A percentile compares a stretch with the other conserved stretches of the same genome.
phyloP scores from a whole-genome alignment of 2,113 vertebrate genomes.

The Siniperca chuatsi region DNA sequence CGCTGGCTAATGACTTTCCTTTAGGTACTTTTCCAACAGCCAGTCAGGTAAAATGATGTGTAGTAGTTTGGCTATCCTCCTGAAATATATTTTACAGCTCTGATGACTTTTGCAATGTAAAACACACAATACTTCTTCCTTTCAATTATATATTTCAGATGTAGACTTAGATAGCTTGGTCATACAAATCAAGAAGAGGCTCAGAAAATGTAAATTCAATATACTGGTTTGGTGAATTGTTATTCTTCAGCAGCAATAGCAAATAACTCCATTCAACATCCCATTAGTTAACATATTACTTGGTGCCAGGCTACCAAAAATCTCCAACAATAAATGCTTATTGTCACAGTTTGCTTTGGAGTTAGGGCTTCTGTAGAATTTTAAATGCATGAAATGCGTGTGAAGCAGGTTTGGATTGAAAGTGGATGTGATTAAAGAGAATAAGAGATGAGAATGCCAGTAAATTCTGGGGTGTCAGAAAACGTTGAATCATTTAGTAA shows the following conservation, averaged over 20 bases:
- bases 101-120: slow-evolving; percentile 29
- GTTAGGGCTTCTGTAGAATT: slow-evolving; percentile 56
- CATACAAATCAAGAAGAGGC: slow-evolving; percentile 44
- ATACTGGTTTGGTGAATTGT: slow-evolving; percentile 46
- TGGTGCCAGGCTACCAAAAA: slow-evolving; percentile 50
- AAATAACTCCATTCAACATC: slow-evolving; percentile 59
- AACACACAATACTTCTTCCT: slow-evolving; percentile 33
- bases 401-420: slow-evolving; percentile 70
- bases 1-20: slow-evolving; percentile 64
- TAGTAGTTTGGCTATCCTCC: slow-evolving; percentile 24
- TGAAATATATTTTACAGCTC: slow-evolving; percentile 30
- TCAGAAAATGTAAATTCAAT: slow-evolving; percentile 37
- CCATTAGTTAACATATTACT: slow-evolving; percentile 63
- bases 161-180: slow-evolving; percentile 29
- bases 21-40: slow-evolving; percentile 48
- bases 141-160: slow-evolving; percentile 50
- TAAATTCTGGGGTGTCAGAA: slow-evolving; percentile 69
- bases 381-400: slow-evolving; percentile 57
- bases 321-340: slow-evolving; percentile 62
- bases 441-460: slow-evolving; percentile 71
- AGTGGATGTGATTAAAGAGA: slow-evolving; percentile 77
- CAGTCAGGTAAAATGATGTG: slow-evolving; percentile 42
- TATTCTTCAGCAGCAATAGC: slow-evolving; percentile 53
- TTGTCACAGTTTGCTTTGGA: slow-evolving; percentile 68
- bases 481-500: slow-evolving; percentile 77